Conservation (phyloP, 1,140 invertebrate species). For the Sycobia sp. region DNA sequence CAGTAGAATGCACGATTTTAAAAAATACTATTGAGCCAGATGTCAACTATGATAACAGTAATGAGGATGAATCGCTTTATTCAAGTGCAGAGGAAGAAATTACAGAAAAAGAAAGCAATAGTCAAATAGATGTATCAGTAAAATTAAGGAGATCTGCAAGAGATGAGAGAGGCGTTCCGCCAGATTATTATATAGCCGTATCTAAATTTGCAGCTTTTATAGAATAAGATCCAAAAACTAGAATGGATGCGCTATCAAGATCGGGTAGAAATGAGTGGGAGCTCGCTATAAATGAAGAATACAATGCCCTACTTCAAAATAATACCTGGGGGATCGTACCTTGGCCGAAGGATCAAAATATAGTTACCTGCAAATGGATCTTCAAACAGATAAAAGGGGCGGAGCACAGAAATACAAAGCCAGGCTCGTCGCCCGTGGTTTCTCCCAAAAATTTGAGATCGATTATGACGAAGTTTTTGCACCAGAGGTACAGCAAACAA, state of each 20-base stretch:
- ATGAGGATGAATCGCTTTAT: background rate
- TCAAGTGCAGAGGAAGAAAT: background rate
- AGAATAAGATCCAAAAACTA: background rate
- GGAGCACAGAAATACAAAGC: conserved; percentile 40
- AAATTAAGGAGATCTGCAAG: no score
- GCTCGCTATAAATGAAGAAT: conserved; percentile 17
- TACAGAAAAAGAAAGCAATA: background rate
- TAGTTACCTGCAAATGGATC: no score
- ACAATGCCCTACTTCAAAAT: conserved; percentile 21
- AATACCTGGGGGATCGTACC: conserved; percentile 15
- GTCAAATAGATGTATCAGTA: background rate
- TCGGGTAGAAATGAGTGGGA: background rate
- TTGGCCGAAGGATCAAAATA: background rate
- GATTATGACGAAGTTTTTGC: conserved; percentile 8
- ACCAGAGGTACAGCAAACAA: background rate
- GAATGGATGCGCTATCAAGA: background rate
- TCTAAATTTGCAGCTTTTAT: background rate
- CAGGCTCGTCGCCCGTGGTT: conserved; percentile 42
- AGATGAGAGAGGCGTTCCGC: no score
- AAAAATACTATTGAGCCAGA: no score
- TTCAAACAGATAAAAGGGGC: conserved; percentile 40
- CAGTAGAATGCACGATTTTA: no score
- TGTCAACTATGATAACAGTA: background rate
- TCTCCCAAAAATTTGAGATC: background rate
- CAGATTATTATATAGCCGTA: background rate